These are phyloP conservation scores for Lepidocyrtoides sp. DNA, from an alignment of 2,888 invertebrate genomes.

Conservation along the genomic window DNA sequence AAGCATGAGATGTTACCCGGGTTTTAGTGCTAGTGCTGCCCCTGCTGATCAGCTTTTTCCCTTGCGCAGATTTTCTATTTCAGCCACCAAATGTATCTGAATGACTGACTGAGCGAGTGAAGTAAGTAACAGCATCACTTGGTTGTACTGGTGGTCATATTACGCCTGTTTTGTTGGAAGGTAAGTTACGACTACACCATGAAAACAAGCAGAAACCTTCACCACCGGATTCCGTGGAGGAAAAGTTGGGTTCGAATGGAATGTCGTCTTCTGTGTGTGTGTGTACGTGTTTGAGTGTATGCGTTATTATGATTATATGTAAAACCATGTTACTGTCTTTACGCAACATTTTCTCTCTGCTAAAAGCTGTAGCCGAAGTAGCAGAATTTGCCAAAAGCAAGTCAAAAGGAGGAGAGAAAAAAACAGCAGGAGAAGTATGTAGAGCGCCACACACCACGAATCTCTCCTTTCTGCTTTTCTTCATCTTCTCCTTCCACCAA, in stretches of 20 bases:
- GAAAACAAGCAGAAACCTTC: conserved; percentile 3
- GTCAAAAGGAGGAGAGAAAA: neutral
- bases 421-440: neutral
- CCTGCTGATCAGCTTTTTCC: conserved; percentile 47
- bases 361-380: neutral
- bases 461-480: neutral
- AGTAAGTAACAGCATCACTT: neutral
- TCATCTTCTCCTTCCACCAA: too few relatives aligned
- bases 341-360: neutral
- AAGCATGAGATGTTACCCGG: conserved; percentile 47
- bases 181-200: conserved; percentile 25
- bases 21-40: too few relatives aligned
- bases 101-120: neutral
- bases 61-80: conserved; percentile 56
- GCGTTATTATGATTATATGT: neutral
- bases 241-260: neutral
- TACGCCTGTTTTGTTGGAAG: neutral
- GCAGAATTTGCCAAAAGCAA: neutral
- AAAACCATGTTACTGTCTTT: too few relatives aligned
- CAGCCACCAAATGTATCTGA: neutral
- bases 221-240: neutral
- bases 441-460: neutral
- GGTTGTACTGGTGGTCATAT: neutral
- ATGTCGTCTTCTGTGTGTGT: conserved; percentile 6
- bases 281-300: too few relatives aligned